Base-by-base conservation (phyloP, 2,888 invertebrate genomes). In the Tuberolachnus salignus region DNA sequence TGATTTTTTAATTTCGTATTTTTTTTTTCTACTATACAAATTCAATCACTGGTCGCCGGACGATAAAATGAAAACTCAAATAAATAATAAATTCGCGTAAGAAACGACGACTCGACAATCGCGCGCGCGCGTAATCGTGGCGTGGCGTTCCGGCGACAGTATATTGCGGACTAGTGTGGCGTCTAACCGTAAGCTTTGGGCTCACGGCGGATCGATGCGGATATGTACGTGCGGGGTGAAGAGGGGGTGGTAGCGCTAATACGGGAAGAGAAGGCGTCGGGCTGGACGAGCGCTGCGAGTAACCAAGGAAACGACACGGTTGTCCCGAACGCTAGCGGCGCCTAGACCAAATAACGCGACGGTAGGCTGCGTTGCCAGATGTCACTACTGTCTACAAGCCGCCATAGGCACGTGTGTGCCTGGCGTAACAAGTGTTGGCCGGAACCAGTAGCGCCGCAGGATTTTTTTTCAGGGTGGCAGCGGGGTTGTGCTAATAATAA, bases 371-470 rank as follows among this genome's bases (percentile, higher is more conserved):
- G 26, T 8, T n/a, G 46, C 57, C 34, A 75, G 75, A 75, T 75
- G 75, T 66, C 75, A 66, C 75, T 75, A 67, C 26, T 14, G 34
- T 67, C 23, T 0, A 0, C 1, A 16, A 44, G 23, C n/a, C 21
- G 64, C 3, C 4, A 26, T 26, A 4, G 44, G 19, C 75, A 78
- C 75, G 75, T 75, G 75, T 23, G 57, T 34, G 19, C 19, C n/a
- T 9, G 46, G 67, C 49, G 75, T 78, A 78, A 78, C 75, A 78
- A 78, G 75, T 78, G 75, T 78, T 75, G 55, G 67, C 67, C 57
- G 49, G n/a, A n/a, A n/a, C n/a, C n/a, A n/a, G n/a, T n/a, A n/a
- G n/a, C n/a, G n/a, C n/a, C n/a, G n/a, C n/a, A n/a, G n/a, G n/a
- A n/a, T n/a, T n/a, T n/a, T n/a, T n/a, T n/a, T n/a, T n/a, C n/a